Base-by-base conservation (phyloP, 1,140 invertebrate species). In the Pogonomyrmex californicus region DNA sequence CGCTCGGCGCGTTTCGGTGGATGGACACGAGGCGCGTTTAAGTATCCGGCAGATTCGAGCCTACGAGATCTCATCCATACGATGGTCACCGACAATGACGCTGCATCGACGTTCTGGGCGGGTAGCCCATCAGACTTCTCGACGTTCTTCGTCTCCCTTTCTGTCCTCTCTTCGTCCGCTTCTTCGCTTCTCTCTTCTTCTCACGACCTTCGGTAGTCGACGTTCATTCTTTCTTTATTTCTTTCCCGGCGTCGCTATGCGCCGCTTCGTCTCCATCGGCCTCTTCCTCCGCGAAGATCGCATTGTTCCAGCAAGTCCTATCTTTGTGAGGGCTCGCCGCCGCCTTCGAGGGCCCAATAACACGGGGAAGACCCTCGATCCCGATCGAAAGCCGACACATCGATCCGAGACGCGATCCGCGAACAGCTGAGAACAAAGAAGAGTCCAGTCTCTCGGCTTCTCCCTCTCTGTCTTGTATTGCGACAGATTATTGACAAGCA, bases 21-120 rank as follows among this genome's bases (percentile, higher is more conserved):
- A 86, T 77, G 71, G 86, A 44, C 82, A 82, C 81, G 88, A 88
- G 85, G 63, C 44, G 77, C 86, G 44, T 90, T 90, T 86, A 91
- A 91, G 89, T 90, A 91, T 88, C 88, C 76, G 70, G 62, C 68
- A 88, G 89, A 86, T 81, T 81, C 88, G 81, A 86, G 62, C 44
- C 76, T 85, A 88, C 73, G 86, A 87, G 89, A 87, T 56, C 75
- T 87, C 79, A 75, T 90, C 79, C 79, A 83, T 87, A 86, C 81
- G 58, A 90, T 78, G 88, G 89, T 91, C 91, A 91, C 88, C 85
- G 92, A 94, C 90, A 87, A 94, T 94, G 94, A 95, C 94, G 90
- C 23, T 95, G 94, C 94, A 94, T 91, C 88, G 92, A 93, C 93
- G 93, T 92, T 93, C 94, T 95, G 94, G 94, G 94, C 94, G 94